Base-by-base conservation (phyloP, 2,888 invertebrate species). In the Trachelus stipa region DNA sequence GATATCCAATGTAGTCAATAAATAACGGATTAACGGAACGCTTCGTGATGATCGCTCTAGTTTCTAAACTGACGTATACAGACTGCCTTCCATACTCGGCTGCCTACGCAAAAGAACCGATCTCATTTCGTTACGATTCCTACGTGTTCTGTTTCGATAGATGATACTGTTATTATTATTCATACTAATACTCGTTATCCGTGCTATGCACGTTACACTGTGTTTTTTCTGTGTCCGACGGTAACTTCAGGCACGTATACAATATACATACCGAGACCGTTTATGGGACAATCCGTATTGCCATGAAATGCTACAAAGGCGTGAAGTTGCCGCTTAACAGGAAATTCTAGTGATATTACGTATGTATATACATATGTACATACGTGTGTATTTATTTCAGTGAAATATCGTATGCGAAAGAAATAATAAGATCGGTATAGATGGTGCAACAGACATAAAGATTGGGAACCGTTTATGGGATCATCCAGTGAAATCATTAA, bases 21-120 rank as follows among this genome's bases (percentile, higher is more conserved):
- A 15, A 31, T 71, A 71, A 71, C 71, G 71, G 71, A 71, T 71
- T 71, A 71, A 71, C 11, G 71, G 71, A 71, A 71, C 31, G 71
- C 71, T 6, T 71, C 34, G 23, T 0, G 71, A 71, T 31, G 71
- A 71, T 71, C 71, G 71, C 33, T 71, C 71, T 71, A 34, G 71
- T 71, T 71, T 71, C 71, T 34, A 34, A 33, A 31, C 71, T 71
- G 71, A 34, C 71, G 71, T 34, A 34, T 71, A 31, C 12, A 12
- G 31, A 12, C 31, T 71, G 33, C 34, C 71, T 71, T 12, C 34
- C 12, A 71, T 71, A 56, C 71, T 71, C 71, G 33, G 34, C 71
- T 71, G 31, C 71, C 71, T 34, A 71, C 71, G 71, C 71, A 4
- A 71, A 71, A 71, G 71, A 71, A 33, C 31, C 71, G 71, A 56